phyloP scores from a whole-genome alignment of 2,113 vertebrate genomes.

The Thomomys bottae region DNA sequence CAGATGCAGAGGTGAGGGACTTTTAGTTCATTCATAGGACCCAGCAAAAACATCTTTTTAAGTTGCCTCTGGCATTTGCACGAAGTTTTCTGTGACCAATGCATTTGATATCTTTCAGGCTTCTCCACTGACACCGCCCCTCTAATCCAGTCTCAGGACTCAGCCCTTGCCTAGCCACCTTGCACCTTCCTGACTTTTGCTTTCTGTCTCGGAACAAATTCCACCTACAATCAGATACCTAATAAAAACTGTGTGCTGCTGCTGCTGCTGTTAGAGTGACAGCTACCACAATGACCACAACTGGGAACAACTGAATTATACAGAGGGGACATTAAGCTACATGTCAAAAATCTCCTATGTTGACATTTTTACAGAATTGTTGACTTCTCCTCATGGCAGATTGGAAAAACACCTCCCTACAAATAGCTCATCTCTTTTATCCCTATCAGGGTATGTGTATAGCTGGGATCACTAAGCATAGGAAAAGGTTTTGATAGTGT shows the following conservation, averaged over 20 bases:
- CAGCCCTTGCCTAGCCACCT: background rate
- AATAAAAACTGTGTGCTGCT: background rate
- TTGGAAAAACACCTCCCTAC: background rate
- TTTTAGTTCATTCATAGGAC: no score
- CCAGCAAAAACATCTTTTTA: no score
- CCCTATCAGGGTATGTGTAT: background rate
- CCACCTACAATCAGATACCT: background rate
- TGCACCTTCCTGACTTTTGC: background rate
- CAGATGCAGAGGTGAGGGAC: no score
- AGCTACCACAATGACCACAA: background rate
- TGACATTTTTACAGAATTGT: background rate
- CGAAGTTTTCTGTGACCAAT: accelerated
- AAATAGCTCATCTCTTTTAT: background rate
- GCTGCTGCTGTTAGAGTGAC: background rate
- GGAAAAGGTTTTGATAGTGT: background rate
- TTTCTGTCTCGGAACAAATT: background rate
- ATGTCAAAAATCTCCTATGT: background rate
- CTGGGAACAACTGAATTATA: constrained; percentile 23
- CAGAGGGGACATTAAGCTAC: background rate
- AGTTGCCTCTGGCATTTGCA: background rate
- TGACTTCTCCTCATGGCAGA: background rate
- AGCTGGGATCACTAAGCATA: background rate
- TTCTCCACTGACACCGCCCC: background rate
- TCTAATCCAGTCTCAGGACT: accelerated
- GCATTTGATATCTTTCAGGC: accelerated